Evolutionary conservation across 2,797 vertebrate species (phyloP).

Genomic region (Urosaurus nigricauda): DNA sequence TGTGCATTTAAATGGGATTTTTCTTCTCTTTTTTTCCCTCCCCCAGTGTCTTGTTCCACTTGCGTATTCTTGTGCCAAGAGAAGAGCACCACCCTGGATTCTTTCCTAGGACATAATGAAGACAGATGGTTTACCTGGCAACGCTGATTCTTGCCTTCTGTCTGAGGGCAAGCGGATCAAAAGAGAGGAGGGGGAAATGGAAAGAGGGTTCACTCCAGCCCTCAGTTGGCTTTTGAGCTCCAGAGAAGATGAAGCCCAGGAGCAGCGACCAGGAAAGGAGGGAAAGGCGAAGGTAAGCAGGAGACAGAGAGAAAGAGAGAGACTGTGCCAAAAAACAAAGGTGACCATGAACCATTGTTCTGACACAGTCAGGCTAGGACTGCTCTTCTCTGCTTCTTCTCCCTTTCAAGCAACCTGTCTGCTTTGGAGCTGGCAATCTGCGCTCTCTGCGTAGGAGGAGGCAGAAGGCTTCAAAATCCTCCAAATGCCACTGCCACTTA

Average conservation of each 20-base stretch:
- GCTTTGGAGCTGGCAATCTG: conserved; percentile 14
- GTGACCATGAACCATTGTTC: background rate
- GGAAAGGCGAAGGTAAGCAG: background rate
- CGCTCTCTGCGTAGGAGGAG: conserved; percentile 3
- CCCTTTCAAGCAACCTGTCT: background rate
- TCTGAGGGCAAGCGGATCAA: conserved; percentile 23
- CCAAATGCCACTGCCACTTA: conserved; percentile 9
- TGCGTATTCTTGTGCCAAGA: background rate
- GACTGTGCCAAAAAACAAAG: conserved; percentile 7
- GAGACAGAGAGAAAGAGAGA: no score
- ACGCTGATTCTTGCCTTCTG: conserved; percentile 23
- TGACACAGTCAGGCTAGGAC: background rate
- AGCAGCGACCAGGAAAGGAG: background rate
- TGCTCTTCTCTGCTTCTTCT: background rate
- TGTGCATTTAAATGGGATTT: background rate
- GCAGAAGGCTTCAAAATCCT: background rate
- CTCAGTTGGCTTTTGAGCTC: background rate
- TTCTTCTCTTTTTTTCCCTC: no score
- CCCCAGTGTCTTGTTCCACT: background rate
- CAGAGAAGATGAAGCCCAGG: background rate
- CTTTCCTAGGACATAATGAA: conserved; percentile 29
- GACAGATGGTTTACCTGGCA: conserved; percentile 47
- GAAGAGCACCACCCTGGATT: conserved; percentile 5
- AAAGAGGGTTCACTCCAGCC: background rate
- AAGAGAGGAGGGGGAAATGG: background rate